Percentiles rank a stretch among this genome's conserved stretches.
Evolutionary conservation across 2,888 invertebrate genomes (phyloP).

Genomic region (Dryadula phaetusa): DNA sequence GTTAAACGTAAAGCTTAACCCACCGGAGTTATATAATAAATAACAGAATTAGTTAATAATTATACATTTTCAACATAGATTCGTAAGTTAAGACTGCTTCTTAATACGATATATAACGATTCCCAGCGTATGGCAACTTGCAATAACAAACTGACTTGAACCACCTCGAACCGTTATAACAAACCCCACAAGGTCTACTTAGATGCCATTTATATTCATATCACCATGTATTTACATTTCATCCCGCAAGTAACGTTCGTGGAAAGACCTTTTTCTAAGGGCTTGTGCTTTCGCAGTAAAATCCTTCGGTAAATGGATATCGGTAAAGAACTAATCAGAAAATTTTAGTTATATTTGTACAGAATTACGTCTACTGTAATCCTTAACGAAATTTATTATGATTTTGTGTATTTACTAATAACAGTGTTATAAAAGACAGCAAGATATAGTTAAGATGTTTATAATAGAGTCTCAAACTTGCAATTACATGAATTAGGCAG

Average conservation of each 20-base stretch:
- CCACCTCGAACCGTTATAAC: conserved; percentile 48
- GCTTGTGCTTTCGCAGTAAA: conserved; percentile 42
- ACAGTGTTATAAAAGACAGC: too few relatives aligned
- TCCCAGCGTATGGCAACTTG: conserved; percentile 45
- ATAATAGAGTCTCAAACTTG: too few relatives aligned
- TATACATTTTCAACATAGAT: neutral
- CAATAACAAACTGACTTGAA: conserved; percentile 49
- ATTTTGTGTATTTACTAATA: neutral
- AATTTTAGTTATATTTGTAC: conserved; percentile 20
- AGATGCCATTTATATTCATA: conserved; percentile 82
- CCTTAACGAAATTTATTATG: neutral
- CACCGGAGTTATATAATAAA: too few relatives aligned
- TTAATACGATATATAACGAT: conserved; percentile 31
- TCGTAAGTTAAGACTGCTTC: neutral
- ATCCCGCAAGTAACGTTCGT: conserved; percentile 63
- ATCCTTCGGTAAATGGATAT: conserved; percentile 39
- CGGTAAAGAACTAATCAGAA: conserved; percentile 39
- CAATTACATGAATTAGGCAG: too few relatives aligned
- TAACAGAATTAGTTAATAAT: too few relatives aligned
- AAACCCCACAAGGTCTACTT: conserved; percentile 68
- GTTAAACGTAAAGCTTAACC: too few relatives aligned
- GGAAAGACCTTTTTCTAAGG: conserved; percentile 57
- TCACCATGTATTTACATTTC: conserved; percentile 80
- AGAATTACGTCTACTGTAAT: conserved; percentile 1
- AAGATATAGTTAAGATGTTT: too few relatives aligned